Conservation (phyloP, 2,888 invertebrate species). For the Drosophila imparisetae region DNA sequence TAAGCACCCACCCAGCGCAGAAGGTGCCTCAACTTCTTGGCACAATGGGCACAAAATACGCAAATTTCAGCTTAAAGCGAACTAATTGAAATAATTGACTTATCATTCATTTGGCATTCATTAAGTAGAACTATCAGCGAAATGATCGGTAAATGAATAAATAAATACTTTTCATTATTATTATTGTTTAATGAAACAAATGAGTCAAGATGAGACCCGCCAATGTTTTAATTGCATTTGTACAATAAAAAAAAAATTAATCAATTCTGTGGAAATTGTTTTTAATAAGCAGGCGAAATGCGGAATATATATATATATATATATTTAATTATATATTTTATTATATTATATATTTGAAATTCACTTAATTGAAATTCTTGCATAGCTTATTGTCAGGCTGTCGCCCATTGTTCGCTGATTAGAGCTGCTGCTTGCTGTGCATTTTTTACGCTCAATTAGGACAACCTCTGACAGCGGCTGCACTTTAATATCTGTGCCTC, state of each 20-base stretch:
- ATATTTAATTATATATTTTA: neutral
- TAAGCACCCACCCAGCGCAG: slow-evolving; percentile 5
- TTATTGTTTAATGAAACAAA: neutral
- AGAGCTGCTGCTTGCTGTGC: slow-evolving; percentile 26
- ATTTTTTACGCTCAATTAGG: slow-evolving; percentile 50
- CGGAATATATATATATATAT: neutral
- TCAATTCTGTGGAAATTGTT: neutral
- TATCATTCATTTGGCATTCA: neutral
- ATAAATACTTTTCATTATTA: neutral
- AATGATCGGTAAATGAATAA: neutral
- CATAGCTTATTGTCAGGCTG: neutral
- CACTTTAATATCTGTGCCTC: slow-evolving; percentile 20
- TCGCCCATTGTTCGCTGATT: slow-evolving; percentile 32
- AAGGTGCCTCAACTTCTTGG: slow-evolving; percentile 8
- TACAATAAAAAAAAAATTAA: neutral
- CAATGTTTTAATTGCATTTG: neutral
- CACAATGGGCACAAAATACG: slow-evolving; percentile 33
- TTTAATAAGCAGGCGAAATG: neutral
- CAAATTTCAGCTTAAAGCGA: neutral
- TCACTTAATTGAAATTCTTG: neutral
- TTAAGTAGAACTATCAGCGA: neutral
- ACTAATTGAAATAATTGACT: neutral
- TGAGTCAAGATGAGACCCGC: neutral
- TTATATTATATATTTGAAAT: too few species aligned
- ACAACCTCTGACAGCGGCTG: slow-evolving; percentile 2